phyloP scores from a whole-genome alignment of 92 coral and sea anemone species.

The Palythoa caribaeorum region DNA sequence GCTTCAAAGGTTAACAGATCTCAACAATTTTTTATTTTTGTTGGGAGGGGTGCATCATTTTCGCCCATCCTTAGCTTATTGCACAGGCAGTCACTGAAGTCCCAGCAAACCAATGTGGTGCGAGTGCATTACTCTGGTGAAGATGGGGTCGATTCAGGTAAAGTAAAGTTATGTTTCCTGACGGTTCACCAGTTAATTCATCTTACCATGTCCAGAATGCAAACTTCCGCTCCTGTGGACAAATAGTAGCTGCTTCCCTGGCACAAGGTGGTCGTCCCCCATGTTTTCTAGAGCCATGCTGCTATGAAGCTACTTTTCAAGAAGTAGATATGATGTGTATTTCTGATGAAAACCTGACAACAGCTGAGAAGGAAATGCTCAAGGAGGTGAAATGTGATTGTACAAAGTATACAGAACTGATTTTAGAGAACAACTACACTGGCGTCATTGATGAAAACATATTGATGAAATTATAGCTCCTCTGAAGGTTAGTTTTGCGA shows the following conservation, averaged over 20 bases:
- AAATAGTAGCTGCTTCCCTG: constrained; percentile 1
- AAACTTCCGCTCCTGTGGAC: background rate
- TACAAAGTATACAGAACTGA: constrained; percentile 59
- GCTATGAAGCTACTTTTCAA: background rate
- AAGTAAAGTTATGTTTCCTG: no score
- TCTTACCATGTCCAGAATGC: background rate
- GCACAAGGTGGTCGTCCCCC: constrained; percentile 17
- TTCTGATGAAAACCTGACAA: constrained; percentile 49
- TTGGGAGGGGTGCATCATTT: constrained; percentile 17
- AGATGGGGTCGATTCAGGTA: constrained; percentile 16
- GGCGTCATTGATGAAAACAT: constrained; percentile 55
- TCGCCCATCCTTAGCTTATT: constrained; percentile 1
- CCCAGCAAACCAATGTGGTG: constrained; percentile 3
- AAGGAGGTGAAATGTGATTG: constrained; percentile 61
- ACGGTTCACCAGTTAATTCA: background rate
- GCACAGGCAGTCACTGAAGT: constrained; percentile 14
- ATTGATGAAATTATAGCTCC: constrained; percentile 51
- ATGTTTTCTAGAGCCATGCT: constrained; percentile 1
- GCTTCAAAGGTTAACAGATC: constrained; percentile 10
- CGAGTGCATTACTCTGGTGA: constrained; percentile 12
- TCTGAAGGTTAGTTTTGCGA: constrained; percentile 60
- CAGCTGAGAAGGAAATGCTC: constrained; percentile 56
- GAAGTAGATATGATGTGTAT: constrained; percentile 66
- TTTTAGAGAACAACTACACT: constrained; percentile 65
- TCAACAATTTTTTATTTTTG: constrained; percentile 36